phyloP scores from a whole-genome alignment of 2,888 invertebrate genomes.

The Nineta flava region DNA sequence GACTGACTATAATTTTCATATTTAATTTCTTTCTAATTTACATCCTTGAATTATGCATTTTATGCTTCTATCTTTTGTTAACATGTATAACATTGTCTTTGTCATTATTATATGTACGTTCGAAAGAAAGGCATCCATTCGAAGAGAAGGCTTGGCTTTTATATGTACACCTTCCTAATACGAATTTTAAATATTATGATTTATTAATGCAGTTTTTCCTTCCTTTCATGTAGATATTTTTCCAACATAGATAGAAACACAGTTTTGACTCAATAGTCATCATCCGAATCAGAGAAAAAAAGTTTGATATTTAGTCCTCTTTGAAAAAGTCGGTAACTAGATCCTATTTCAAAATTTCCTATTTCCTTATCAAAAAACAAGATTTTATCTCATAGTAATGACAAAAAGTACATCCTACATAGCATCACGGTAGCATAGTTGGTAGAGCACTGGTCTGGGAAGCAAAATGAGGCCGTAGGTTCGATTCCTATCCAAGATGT shows the following conservation, averaged over 20 bases:
- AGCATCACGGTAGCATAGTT: too few relatives aligned
- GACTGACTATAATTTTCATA: constrained; percentile 29
- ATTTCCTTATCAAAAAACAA: too few relatives aligned
- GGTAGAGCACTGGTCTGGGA: too few relatives aligned
- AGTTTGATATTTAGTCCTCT: too few relatives aligned
- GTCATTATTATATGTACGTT: not conserved
- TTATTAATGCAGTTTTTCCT: constrained; percentile 8
- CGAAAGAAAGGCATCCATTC: not conserved
- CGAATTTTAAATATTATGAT: constrained; percentile 8
- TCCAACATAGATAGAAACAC: not conserved
- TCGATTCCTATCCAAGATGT: too few relatives aligned
- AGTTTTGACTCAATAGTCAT: too few relatives aligned
- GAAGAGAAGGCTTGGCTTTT: not conserved
- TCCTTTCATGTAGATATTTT: not conserved
- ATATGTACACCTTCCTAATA: constrained; percentile 1
- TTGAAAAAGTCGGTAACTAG: too few relatives aligned
- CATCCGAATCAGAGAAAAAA: too few relatives aligned
- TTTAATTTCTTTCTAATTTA: constrained; percentile 35
- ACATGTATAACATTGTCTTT: constrained; percentile 14
- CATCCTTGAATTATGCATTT: constrained; percentile 32
- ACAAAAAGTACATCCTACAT: too few relatives aligned
- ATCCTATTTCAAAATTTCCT: too few relatives aligned
- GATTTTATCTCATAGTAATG: too few relatives aligned
- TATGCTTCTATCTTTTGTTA: constrained; percentile 23
- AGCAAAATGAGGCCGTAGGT: too few relatives aligned